Evolutionary conservation across 2,113 vertebrate species (phyloP).

Genomic region (Neolamprologus toae): DNA sequence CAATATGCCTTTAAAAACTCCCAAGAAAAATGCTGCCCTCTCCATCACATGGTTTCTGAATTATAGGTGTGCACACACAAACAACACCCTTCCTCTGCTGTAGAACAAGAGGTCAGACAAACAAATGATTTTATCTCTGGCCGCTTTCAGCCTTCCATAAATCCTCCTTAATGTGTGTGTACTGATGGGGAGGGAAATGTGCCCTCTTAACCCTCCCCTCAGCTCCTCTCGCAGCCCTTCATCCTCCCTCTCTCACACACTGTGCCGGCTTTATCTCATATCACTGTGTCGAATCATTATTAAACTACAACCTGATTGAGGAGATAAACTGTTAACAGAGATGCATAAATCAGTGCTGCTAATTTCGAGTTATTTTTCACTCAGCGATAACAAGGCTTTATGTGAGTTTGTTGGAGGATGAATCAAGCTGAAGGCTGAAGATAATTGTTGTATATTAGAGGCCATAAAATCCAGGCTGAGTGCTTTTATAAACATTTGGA

Average conservation of each 20-base stretch:
- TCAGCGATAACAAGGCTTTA: conserved; percentile 7
- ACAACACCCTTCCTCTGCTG: conserved; percentile 46
- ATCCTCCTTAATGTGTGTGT: conserved; percentile 47
- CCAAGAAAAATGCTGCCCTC: neutral
- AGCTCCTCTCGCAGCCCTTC: neutral
- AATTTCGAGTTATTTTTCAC: conserved; percentile 30
- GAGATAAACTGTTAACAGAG: conserved; percentile 2
- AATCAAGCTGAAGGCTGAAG: conserved; percentile 31
- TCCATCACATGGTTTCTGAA: neutral
- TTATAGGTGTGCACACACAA: conserved; percentile 28
- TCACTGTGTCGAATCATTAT: conserved; percentile 24
- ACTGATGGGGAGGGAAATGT: conserved; percentile 18
- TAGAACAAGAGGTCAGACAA: conserved; percentile 62
- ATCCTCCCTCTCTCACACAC: neutral
- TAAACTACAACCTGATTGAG: conserved; percentile 32
- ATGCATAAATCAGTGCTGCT: conserved; percentile 15
- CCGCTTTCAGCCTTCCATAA: conserved; percentile 50
- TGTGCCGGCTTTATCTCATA: conserved; percentile 25
- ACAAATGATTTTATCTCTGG: conserved; percentile 61
- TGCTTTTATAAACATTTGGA: conserved; percentile 64
- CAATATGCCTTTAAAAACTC: neutral
- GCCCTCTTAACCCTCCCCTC: conserved; percentile 30
- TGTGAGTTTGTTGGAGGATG: conserved; percentile 1
- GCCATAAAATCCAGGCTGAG: conserved; percentile 53
- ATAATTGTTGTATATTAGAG: conserved; percentile 54